Conservation (phyloP, 2,113 vertebrate species). For the Spea multiplicata region DNA sequence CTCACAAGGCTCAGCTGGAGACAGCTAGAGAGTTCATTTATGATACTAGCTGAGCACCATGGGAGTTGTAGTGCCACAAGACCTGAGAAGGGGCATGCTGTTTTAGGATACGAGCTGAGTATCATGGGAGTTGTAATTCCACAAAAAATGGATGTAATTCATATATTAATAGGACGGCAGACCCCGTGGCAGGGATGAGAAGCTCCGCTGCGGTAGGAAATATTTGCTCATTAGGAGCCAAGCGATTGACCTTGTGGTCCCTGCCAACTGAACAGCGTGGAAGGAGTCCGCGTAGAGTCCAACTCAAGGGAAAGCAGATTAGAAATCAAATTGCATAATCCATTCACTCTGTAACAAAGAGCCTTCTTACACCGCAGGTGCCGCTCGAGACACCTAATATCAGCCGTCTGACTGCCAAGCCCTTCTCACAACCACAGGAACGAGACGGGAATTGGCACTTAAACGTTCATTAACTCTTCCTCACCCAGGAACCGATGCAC, state of each 20-base stretch:
- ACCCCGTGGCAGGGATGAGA: background rate
- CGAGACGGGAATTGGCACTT: background rate
- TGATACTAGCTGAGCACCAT: too few relatives aligned
- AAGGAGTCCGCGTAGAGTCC: constrained; percentile 23
- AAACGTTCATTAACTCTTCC: too few relatives aligned
- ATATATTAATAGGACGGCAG: too few relatives aligned
- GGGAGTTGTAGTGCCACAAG: too few relatives aligned
- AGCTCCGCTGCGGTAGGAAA: background rate
- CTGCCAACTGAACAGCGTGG: constrained; percentile 27
- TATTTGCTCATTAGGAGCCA: constrained; percentile 2
- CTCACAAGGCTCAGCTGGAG: too few relatives aligned
- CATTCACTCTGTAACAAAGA: constrained; percentile 2
- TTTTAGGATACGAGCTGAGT: too few relatives aligned
- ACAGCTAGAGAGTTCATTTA: too few relatives aligned
- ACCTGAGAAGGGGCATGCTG: too few relatives aligned
- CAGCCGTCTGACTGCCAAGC: background rate
- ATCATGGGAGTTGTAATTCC: too few relatives aligned
- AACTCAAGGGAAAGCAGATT: constrained; percentile 8
- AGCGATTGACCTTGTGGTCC: background rate
- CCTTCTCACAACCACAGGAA: background rate
- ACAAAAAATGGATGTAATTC: too few relatives aligned
- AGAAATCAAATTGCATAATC: constrained; percentile 18
- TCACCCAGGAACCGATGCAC: too few relatives aligned
- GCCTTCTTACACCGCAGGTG: constrained; percentile 1
- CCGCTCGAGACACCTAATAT: background rate